phyloP scores from a whole-genome alignment of 2,888 invertebrate species.

The Idaea straminata region DNA sequence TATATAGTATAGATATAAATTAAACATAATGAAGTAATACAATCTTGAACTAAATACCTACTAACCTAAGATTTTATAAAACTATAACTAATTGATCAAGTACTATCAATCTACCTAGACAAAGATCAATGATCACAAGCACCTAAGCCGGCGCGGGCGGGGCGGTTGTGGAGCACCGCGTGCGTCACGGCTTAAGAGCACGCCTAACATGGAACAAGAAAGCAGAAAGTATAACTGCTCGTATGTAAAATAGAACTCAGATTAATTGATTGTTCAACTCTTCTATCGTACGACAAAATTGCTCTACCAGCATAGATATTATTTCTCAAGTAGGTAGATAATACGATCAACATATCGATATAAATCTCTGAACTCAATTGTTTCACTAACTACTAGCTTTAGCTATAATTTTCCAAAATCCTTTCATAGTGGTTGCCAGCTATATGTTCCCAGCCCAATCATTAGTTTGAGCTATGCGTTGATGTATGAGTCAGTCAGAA shows the following conservation, averaged over 20 bases:
- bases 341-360: neutral
- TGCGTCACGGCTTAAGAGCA: slow-evolving; percentile 19
- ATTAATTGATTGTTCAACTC: neutral
- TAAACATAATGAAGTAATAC: no score
- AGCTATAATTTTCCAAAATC: no score
- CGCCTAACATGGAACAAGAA: slow-evolving; percentile 23
- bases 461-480: no score
- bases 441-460: no score
- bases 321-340: neutral
- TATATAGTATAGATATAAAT: no score
- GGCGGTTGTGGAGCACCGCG: neutral
- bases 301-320: neutral
- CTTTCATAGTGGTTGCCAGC: no score
- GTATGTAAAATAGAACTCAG: slow-evolving; percentile 19
- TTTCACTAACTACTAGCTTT: no score
- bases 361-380: no score
- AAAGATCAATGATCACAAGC: neutral
- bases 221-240: slow-evolving; percentile 26
- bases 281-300: neutral
- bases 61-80: no score
- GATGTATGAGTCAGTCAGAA: no score
- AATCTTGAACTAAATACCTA: no score
- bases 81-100: neutral
- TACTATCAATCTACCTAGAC: neutral
- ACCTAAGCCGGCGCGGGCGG: neutral